Conservation (phyloP, 2,888 invertebrate species). For the Pollenia angustigena region DNA sequence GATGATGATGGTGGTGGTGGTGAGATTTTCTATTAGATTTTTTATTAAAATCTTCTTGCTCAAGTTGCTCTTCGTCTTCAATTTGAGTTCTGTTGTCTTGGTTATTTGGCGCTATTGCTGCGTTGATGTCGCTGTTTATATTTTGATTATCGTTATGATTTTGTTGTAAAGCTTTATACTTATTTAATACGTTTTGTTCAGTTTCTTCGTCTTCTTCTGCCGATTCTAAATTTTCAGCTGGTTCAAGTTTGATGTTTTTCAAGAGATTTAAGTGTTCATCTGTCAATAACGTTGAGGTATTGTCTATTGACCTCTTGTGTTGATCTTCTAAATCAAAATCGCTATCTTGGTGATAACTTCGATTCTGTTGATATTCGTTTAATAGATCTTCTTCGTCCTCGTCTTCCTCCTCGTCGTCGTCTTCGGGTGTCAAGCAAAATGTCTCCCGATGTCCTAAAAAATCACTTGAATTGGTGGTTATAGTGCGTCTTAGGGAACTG, state of each 20-base stretch:
- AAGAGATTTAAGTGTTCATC: conserved; percentile 68
- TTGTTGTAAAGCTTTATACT: conserved; percentile 58
- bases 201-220: conserved; percentile 20
- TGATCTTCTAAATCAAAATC: conserved; percentile 62
- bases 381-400: conserved; percentile 49
- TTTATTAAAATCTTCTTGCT: conserved; percentile 70
- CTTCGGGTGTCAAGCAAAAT: conserved; percentile 82
- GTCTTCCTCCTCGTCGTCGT: conserved; percentile 68
- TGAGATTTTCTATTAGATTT: conserved; percentile 65
- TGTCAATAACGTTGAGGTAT: conserved; percentile 47
- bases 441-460: conserved; percentile 84
- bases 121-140: conserved; percentile 53
- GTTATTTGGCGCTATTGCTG: conserved; percentile 13
- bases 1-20: conserved; percentile 59
- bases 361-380: conserved; percentile 40
- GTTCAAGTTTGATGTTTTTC: conserved; percentile 70
- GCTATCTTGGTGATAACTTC: conserved; percentile 38
- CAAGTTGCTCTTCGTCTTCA: conserved; percentile 23
- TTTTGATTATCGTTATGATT: conserved; percentile 73
- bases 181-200: conserved; percentile 31
- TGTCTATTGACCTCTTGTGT: conserved; percentile 21
- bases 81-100: conserved; percentile 59
- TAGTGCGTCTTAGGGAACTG: conserved; percentile 83
- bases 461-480: conserved; percentile 84
- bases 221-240: conserved; percentile 26